Base-by-base conservation (phyloP, 2,888 invertebrate genomes). In the Cephus pulcher region DNA sequence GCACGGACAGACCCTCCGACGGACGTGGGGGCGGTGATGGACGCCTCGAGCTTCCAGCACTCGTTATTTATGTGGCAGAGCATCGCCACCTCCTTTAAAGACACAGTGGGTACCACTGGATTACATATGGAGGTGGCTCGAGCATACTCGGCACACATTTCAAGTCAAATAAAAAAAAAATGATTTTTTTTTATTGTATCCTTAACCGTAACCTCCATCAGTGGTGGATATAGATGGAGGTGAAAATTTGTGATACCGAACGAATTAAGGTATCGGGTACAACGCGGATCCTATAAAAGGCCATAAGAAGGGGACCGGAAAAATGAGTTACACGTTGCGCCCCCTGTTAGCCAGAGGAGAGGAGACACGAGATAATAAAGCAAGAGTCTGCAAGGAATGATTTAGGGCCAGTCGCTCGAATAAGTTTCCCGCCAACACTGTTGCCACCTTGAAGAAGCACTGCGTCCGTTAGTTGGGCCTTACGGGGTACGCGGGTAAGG, bases 371-470 rank as follows among this genome's bases (percentile, higher is more conserved):
- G 84, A 86, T 86, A 88, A 89, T 88, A 89, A 88, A 87, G 89
- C 88, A 82, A 86, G 84, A 89, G 89, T 89, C 89, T 84, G 80
- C 83, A 84, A 84, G 85, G 86, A 88, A 90, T 90, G 90, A 90
- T 90, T 90, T 90, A 90, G 87, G 86, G 86, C 83, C 86, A 85
- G 85, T 84, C 84, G 86, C 84, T 86, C 86, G 86, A 90, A 90
- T 89, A 90, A 88, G 88, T 89, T 90, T 88, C 88, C 89, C 86
- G 88, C 87, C 88, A 88, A 90, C 88, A 87, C 87, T 87, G 88
- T 89, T 88, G 87, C 89, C 89, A 88, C 87, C 88, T 88, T 86
- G 84, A 86, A 87, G 84, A 81, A 83, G 82, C 80, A 80, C 79
- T 77, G 82, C 80, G 75, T 73, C 73, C 73, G 77, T 76, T 78